Evolutionary conservation across 1,140 invertebrate genomes (phyloP).

Genomic region (Aphis craccivora): DNA sequence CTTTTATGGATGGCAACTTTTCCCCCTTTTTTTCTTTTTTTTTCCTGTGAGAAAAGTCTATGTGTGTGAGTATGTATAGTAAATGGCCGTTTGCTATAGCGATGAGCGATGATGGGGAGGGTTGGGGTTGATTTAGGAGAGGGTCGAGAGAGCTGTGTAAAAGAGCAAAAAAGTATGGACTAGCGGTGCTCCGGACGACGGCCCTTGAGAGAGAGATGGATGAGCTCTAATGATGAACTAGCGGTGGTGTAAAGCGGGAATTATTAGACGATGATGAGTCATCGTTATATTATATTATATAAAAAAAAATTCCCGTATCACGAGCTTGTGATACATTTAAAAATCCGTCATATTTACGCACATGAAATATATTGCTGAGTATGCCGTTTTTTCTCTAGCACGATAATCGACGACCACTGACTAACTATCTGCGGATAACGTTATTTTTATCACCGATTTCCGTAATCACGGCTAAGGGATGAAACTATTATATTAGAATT

Average conservation of each 20-base stretch:
- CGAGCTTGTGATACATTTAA: conserved; percentile 11
- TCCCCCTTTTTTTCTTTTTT: background rate
- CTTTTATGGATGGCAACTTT: background rate
- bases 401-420: background rate
- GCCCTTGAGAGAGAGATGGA: conserved; percentile 44
- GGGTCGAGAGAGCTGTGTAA: background rate
- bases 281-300: conserved; percentile 42
- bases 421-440: background rate
- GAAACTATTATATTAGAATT: background rate
- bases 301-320: conserved; percentile 20
- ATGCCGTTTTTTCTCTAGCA: background rate
- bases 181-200: background rate
- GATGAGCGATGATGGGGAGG: background rate
- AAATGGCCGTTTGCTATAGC: background rate
- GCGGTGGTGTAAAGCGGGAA: conserved; percentile 39
- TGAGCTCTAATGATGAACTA: conserved; percentile 53
- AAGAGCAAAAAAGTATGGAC: conserved; percentile 32
- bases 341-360: conserved; percentile 41
- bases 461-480: background rate
- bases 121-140: background rate
- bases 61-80: background rate
- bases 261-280: conserved; percentile 56
- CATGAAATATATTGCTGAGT: background rate
- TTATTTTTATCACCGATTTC: background rate
- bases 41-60: background rate